Evolutionary conservation across 2,113 vertebrate species (phyloP).

Genomic region (Xenus cinereus): DNA sequence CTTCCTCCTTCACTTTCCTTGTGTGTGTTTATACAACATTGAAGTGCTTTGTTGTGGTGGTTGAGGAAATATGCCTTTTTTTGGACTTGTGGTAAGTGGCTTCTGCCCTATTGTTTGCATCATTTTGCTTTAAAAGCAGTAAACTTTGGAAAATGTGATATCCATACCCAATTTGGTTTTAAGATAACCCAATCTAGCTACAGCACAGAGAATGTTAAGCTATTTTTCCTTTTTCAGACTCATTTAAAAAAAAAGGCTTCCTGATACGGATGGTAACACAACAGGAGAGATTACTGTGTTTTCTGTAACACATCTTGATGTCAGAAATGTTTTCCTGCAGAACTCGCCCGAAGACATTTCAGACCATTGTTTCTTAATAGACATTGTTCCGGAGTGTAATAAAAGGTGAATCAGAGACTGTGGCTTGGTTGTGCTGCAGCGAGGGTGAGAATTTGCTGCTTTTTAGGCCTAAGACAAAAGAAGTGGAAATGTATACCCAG

Average conservation of each 20-base stretch:
- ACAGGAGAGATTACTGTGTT: neutral
- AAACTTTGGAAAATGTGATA: neutral
- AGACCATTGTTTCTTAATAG: neutral
- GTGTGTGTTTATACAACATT: neutral
- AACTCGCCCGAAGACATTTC: neutral
- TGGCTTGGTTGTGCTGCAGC: neutral
- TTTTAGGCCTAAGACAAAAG: neutral
- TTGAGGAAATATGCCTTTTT: neutral
- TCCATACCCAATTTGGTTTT: neutral
- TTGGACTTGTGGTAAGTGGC: neutral
- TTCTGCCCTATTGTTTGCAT: neutral
- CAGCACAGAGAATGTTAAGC: neutral
- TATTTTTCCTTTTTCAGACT: neutral
- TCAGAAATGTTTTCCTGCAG: neutral
- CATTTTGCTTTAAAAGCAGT: neutral
- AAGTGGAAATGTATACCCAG: neutral
- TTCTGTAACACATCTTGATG: neutral
- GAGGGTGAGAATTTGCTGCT: neutral
- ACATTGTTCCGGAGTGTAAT: neutral
- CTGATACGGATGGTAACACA: neutral
- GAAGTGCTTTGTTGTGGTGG: neutral
- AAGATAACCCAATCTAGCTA: neutral
- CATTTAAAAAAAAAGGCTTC: neutral
- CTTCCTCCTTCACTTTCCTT: neutral
- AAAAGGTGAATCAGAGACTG: neutral